A percentile compares a stretch with the other conserved stretches of the same genome.
Conservation (phyloP, 2,113 vertebrate genomes). For the Gallinago media region DNA sequence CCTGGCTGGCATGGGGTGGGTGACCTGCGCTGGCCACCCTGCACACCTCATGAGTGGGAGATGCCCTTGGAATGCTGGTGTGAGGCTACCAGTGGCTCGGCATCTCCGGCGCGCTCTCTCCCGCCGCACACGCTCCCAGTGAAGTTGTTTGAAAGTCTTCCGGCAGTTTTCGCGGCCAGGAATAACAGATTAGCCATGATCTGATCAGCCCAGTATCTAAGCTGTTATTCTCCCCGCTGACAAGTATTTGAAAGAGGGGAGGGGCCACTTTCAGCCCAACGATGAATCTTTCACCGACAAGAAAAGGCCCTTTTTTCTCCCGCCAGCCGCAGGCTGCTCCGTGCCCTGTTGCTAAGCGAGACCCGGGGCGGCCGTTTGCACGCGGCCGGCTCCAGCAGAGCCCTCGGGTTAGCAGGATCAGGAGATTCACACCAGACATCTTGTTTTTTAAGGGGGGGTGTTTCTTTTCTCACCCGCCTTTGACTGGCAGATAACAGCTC, state of each 20-base stretch:
- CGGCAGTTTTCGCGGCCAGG: slow-evolving; percentile 84
- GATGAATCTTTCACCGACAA: slow-evolving; percentile 82
- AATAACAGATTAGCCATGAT: slow-evolving; percentile 94
- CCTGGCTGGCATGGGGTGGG: accelerated
- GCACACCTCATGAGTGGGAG: accelerated
- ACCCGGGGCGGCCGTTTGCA: slow-evolving; percentile 62
- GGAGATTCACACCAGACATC: slow-evolving; percentile 75
- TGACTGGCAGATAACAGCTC: slow-evolving; percentile 76
- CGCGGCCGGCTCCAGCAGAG: slow-evolving; percentile 54
- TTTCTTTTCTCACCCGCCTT: slow-evolving; percentile 32
- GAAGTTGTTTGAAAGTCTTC: slow-evolving; percentile 88
- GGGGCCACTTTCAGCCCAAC: slow-evolving; percentile 79
- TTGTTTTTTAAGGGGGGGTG: background rate
- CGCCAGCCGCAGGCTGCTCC: slow-evolving; percentile 64
- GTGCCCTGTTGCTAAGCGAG: slow-evolving; percentile 82
- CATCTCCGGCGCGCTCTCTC: slow-evolving; percentile 11
- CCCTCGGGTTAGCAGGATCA: slow-evolving; percentile 51
- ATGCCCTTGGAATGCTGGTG: background rate
- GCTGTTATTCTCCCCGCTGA: slow-evolving; percentile 82
- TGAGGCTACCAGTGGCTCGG: background rate
- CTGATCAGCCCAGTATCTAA: slow-evolving; percentile 84
- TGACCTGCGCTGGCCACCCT: background rate
- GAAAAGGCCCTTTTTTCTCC: slow-evolving; percentile 77
- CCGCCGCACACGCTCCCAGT: slow-evolving; percentile 72
- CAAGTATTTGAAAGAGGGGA: slow-evolving; percentile 82